Evolutionary conservation across 2,113 vertebrate genomes (phyloP).

Genomic region (Elgaria multicarinata): DNA sequence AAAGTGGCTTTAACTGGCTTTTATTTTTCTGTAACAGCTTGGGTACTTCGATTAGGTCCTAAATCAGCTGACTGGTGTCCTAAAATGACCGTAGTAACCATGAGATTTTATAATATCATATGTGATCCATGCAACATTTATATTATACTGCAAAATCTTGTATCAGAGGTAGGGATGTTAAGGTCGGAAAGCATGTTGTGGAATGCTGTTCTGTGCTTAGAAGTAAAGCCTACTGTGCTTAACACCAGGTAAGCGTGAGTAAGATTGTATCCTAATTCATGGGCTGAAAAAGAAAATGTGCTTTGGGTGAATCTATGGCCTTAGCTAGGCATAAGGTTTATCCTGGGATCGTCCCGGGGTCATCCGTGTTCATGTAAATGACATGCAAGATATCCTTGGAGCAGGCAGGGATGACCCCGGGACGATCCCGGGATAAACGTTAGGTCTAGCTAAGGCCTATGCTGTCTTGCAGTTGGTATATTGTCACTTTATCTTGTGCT

Average conservation of each 20-base stretch:
- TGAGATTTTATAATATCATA: not conserved
- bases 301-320: not conserved
- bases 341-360: too few relatives aligned
- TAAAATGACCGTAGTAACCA: not conserved
- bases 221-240: not conserved
- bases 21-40: not conserved
- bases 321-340: too few relatives aligned
- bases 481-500: not conserved
- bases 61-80: not conserved
- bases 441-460: too few relatives aligned
- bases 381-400: too few relatives aligned
- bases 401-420: too few relatives aligned
- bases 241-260: not conserved
- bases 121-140: not conserved
- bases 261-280: not conserved
- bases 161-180: not conserved
- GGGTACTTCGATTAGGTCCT: not conserved
- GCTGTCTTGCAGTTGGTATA: not conserved
- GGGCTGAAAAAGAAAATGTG: not conserved
- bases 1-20: not conserved
- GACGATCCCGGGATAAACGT: too few relatives aligned
- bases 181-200: not conserved
- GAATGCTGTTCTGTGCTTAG: not conserved
- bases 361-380: too few relatives aligned
- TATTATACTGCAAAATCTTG: not conserved